A percentile compares a stretch with the other conserved stretches of the same genome.
phyloP scores from a whole-genome alignment of 2,888 invertebrate species.

The Hartigia nigra region DNA sequence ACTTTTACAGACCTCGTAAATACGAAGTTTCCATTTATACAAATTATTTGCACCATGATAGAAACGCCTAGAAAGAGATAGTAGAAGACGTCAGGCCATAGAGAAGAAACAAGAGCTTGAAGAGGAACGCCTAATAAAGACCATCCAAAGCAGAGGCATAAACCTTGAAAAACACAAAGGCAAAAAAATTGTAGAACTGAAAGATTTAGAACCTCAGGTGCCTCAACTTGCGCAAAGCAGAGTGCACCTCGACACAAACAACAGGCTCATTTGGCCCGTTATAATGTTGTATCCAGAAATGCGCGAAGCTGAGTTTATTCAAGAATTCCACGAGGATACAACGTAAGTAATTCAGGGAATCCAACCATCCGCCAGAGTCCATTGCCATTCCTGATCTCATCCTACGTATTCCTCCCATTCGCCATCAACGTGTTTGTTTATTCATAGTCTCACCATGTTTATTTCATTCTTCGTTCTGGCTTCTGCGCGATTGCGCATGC shows the following conservation, averaged over 20 bases:
- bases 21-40: not conserved
- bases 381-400: not conserved
- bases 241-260: constrained; percentile 73
- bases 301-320: constrained; percentile 87
- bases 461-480: not conserved
- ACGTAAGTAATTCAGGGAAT: constrained; percentile 63
- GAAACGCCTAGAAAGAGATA: constrained; percentile 70
- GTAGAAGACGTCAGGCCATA: constrained; percentile 68
- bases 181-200: constrained; percentile 65
- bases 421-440: no score
- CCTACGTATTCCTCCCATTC: not conserved
- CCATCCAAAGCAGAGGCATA: constrained; percentile 65
- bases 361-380: not conserved
- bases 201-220: constrained; percentile 73
- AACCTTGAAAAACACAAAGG: constrained; percentile 66
- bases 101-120: constrained; percentile 65
- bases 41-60: constrained; percentile 28
- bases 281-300: constrained; percentile 91
- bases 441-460: no score
- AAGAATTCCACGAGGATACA: constrained; percentile 80
- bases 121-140: constrained; percentile 64
- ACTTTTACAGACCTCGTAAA: not conserved
- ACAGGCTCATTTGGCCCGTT: constrained; percentile 85
- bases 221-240: constrained; percentile 74
- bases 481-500: not conserved